Base-by-base conservation (phyloP, 1,140 invertebrate species). In the Pseudoatta argentina region DNA sequence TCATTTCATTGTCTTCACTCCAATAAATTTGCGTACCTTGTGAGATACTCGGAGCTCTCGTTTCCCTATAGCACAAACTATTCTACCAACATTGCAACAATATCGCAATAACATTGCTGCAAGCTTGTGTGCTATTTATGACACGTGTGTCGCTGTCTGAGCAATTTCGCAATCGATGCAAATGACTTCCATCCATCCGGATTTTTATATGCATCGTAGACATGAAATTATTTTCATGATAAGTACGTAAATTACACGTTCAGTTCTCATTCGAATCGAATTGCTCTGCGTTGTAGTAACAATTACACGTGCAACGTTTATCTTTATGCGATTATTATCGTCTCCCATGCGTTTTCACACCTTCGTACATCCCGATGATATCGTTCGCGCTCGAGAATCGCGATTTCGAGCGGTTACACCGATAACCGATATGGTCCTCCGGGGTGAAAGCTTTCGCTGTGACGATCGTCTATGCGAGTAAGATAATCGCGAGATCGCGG, bases 401-500 rank as follows among this genome's bases (percentile, higher is more conserved):
- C 44, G 21, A 69, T 87, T 77, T 30, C n/a, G 53, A 39, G 7
- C 39, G 39, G 24, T 86, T 61, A 30, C 14, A 16, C 53, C 44
- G 48, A 71, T 59, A 71, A 86, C 86, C 66, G 55, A 18, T 39
- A 57, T 30, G n/a, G 44, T 24, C 1, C 14, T 12, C 3, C 12
- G 66, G 39, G 6, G 73, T 30, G 44, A 69, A 16, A 78, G 18
- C 66, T 57, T 44, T 30, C 39, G 24, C 6, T 48, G 44, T 30
- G 71, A 57, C 8, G 53, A 86, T 87, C 30, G 61, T 8, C 14
- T 61, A 30, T 71, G 53, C 30, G 39, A 30, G 72, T 75, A 79
- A 79, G 72, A 66, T 51, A 24, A 86, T 78, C 86, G 34, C 53
- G n/a, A 63, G 51, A 61, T 86, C 44, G 63, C 55, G 16, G 12